phyloP scores from a whole-genome alignment of 1,140 invertebrate genomes.

The Drosophila sulfurigaster region DNA sequence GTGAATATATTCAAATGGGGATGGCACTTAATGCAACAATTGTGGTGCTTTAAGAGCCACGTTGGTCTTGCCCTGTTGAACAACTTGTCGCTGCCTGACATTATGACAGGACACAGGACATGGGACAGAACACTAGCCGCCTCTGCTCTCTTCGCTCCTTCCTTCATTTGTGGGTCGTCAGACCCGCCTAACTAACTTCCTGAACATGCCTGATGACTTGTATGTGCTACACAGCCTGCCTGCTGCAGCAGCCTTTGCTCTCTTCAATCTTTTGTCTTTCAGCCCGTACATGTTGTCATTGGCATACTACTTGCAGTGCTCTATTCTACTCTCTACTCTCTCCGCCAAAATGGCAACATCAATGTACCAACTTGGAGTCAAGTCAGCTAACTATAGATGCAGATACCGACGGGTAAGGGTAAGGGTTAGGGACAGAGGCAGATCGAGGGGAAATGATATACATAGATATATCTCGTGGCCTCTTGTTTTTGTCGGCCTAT shows the following conservation, averaged over 20 bases:
- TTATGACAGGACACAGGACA: conserved; percentile 61
- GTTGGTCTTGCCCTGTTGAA: conserved; percentile 46
- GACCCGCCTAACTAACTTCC: conserved; percentile 78
- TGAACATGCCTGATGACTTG: conserved; percentile 80
- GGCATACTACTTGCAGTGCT: conserved; percentile 51
- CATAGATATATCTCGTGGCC: conserved; percentile 67
- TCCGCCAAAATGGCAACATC: conserved; percentile 67
- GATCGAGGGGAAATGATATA: conserved; percentile 44
- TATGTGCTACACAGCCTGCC: conserved; percentile 45
- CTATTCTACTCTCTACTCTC: not conserved
- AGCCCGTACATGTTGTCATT: conserved; percentile 65
- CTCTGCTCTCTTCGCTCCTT: no score
- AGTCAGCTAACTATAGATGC: conserved; percentile 8
- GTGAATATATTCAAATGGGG: conserved; percentile 34
- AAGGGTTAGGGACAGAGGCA: not conserved
- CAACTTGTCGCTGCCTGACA: conserved; percentile 75
- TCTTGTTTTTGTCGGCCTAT: conserved; percentile 43
- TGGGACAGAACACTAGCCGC: not conserved
- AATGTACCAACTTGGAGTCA: conserved; percentile 30
- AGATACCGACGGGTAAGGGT: not conserved
- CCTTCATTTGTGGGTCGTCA: conserved; percentile 41
- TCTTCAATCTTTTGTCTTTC: conserved; percentile 73
- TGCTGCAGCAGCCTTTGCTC: conserved; percentile 23
- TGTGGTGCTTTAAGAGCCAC: conserved; percentile 48
- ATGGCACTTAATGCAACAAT: conserved; percentile 19